Base-by-base conservation (phyloP, 2,797 vertebrate species). In the Paedocypris micromegethes region DNA sequence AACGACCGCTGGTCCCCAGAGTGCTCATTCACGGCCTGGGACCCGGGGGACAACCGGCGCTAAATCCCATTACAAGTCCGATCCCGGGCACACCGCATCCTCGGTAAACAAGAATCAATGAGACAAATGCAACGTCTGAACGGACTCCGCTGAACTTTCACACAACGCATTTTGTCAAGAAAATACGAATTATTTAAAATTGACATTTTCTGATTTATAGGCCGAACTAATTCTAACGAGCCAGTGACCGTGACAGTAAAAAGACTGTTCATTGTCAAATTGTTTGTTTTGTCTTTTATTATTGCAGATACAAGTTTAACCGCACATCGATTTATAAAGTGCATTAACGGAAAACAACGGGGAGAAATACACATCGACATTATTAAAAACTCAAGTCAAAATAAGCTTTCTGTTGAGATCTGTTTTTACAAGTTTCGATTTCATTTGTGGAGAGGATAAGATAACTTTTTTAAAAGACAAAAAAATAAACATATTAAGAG, bases 1-100 rank as follows among this genome's bases (percentile, higher is more conserved):
- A 98, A 91, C 90, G 95, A 87, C 96, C 96, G 47, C 89, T 98
- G 57, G 95, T 98, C 83, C 96, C 96, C 61, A 89, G 96, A 67
- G 96, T 97, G 76, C 93, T 98, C 78, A 98, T 98, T 83, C 96
- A 98, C 75, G 96, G 96, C 79, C 88, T 98, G 57, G 95, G 95
- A 43, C 94, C 96, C 2, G 92, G 94, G 75, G 96, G 94, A 59
- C 96, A 98, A 82, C 94, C 95, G 68, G 92, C 93, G 43, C 89
- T 97, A 77, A 98, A 97, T 72, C 95, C 96, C 51, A 78, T 98
- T 81, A 88, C 90, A 77, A 94, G 88, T 86, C 86, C 92, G 58
- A 91, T 96, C 86, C 75, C 91, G 66, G 95, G 95, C 72, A 89
- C 92, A 61, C 92, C 88, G 66, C 96, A 96, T 53, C 92, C 92